Percentiles rank a stretch among this genome's conserved stretches.
These are phyloP conservation scores for Ceryle rudis DNA, from an alignment of 2,797 vertebrate species.

Conservation along the genomic window DNA sequence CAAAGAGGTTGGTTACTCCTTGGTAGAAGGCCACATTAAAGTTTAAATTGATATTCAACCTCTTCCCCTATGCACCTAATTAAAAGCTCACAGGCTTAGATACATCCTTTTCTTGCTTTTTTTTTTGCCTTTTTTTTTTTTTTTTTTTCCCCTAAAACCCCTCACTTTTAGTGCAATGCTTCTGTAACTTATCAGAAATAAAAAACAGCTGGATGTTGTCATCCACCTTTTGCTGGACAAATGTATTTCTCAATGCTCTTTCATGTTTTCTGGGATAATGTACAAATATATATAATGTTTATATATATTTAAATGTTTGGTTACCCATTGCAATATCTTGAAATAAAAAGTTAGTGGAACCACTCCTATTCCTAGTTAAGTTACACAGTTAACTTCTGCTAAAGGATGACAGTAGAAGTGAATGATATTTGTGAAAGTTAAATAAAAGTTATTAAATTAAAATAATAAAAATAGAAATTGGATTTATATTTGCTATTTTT, in stretches of 20 bases:
- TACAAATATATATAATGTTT: background rate
- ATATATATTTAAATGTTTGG: background rate
- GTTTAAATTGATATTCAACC: constrained; percentile 15
- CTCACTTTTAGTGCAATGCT: too few species aligned
- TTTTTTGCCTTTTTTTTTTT: background rate
- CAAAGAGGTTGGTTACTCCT: background rate
- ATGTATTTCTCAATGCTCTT: background rate
- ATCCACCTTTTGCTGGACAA: background rate
- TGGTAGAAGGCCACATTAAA: background rate
- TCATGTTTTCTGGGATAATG: background rate
- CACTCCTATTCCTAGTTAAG: background rate
- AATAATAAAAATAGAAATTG: background rate
- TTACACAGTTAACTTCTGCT: background rate
- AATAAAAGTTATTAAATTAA: background rate
- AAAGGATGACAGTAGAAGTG: background rate
- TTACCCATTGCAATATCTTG: background rate
- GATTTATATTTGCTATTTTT: background rate
- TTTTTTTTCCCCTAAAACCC: accelerated
- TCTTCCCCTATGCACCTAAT: background rate
- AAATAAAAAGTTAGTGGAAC: background rate
- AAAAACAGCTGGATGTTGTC: background rate
- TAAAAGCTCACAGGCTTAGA: background rate
- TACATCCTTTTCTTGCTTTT: background rate
- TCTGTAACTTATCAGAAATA: background rate
- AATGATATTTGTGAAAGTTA: background rate